Conservation (phyloP, 2,113 vertebrate species). For the Genyomyrus donnyi region DNA sequence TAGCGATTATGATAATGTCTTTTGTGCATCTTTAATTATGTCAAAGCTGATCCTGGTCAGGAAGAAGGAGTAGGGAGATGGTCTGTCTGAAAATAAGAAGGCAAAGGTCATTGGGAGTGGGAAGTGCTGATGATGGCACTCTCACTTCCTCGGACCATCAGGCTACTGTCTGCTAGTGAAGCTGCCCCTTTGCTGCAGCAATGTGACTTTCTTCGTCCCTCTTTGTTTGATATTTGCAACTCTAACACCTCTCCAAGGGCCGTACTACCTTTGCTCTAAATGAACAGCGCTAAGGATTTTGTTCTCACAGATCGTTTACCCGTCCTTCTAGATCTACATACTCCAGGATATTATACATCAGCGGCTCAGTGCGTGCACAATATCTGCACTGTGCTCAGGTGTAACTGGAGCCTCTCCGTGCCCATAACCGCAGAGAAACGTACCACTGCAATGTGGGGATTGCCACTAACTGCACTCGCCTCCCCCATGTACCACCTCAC, state of each 20-base stretch:
- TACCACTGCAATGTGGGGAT: neutral
- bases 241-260: neutral
- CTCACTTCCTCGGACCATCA: neutral
- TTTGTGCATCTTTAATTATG: neutral
- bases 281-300: neutral
- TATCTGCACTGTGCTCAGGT: neutral
- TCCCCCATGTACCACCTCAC: neutral
- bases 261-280: neutral
- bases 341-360: neutral
- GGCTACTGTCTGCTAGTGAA: neutral
- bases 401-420: neutral
- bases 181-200: no score
- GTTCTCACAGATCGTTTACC: neutral
- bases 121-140: conserved; percentile 1
- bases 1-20: conserved; percentile 24
- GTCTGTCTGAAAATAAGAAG: conserved; percentile 3
- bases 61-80: neutral
- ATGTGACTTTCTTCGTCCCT: neutral
- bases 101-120: neutral
- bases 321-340: neutral
- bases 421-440: neutral
- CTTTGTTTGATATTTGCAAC: neutral
- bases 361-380: neutral
- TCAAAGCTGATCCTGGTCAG: conserved; percentile 14
- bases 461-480: neutral